phyloP scores from a whole-genome alignment of 2,888 invertebrate species.

The Tanypteryx hageni region DNA sequence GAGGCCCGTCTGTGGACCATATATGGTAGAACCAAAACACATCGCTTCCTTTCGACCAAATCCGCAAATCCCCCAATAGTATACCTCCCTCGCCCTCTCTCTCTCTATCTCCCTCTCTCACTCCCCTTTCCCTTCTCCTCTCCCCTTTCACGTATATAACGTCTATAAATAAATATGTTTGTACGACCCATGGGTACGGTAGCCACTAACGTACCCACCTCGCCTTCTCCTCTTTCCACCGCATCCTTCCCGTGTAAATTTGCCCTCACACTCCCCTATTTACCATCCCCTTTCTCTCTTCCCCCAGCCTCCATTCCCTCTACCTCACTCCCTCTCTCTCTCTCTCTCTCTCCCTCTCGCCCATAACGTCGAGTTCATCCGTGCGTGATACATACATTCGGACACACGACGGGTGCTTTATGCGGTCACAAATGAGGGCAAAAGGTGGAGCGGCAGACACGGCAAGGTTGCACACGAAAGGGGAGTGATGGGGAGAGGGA shows the following conservation, averaged over 20 bases:
- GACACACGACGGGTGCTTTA: conserved; percentile 62
- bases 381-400: conserved; percentile 57
- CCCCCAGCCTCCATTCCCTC: background rate
- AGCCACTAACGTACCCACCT: background rate
- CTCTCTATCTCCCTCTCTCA: background rate
- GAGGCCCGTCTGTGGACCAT: conserved; percentile 34
- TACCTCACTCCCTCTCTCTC: background rate
- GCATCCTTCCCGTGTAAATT: background rate
- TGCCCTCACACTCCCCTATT: too few species aligned
- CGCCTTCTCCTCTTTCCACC: background rate
- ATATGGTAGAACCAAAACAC: conserved; percentile 45
- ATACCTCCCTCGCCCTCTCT: background rate
- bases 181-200: too few species aligned
- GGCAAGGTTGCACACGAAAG: conserved; percentile 1
- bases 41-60: conserved; percentile 13
- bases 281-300: too few species aligned
- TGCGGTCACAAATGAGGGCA: conserved; percentile 33
- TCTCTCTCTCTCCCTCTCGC: background rate
- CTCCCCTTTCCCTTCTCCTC: background rate
- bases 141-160: background rate
- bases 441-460: conserved; percentile 9
- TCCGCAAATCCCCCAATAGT: conserved; percentile 43
- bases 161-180: too few species aligned
- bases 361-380: conserved; percentile 36
- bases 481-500: background rate